A percentile compares a stretch with the other conserved stretches of the same genome.
Conservation (phyloP, 2,113 vertebrate genomes). For the Zosterops lateralis region DNA sequence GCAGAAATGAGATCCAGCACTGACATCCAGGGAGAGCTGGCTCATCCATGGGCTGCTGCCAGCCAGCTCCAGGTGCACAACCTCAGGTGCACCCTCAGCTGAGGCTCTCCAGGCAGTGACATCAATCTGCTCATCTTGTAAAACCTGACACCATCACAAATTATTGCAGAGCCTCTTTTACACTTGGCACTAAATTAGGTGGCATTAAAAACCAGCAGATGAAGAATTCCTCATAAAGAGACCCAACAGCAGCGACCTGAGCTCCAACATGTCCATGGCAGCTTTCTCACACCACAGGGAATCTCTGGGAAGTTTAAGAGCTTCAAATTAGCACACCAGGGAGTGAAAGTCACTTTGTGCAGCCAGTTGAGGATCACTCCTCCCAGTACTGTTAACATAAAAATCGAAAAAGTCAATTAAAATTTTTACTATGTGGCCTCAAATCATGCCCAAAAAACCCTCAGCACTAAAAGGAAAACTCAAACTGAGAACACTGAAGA, state of each 20-base stretch:
- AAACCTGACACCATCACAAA: neutral
- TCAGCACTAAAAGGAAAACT: neutral
- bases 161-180: neutral
- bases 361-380: neutral
- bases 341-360: conserved; percentile 3
- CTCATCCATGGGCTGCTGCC: neutral
- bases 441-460: neutral
- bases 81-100: neutral
- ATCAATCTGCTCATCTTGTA: neutral
- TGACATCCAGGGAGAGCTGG: rapidly evolving
- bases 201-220: neutral
- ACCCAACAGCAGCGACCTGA: neutral
- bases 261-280: neutral
- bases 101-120: neutral
- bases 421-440: neutral
- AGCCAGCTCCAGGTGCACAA: neutral
- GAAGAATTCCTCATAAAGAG: neutral
- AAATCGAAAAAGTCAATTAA: neutral
- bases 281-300: conserved; percentile 5
- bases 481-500: neutral
- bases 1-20: rapidly evolving
- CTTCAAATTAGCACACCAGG: neutral
- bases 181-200: neutral
- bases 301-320: neutral
- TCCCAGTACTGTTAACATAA: neutral